Percentiles rank a stretch among this genome's conserved stretches.
Evolutionary conservation across 2,888 invertebrate genomes (phyloP).

Genomic region (Stomorhina lunata): DNA sequence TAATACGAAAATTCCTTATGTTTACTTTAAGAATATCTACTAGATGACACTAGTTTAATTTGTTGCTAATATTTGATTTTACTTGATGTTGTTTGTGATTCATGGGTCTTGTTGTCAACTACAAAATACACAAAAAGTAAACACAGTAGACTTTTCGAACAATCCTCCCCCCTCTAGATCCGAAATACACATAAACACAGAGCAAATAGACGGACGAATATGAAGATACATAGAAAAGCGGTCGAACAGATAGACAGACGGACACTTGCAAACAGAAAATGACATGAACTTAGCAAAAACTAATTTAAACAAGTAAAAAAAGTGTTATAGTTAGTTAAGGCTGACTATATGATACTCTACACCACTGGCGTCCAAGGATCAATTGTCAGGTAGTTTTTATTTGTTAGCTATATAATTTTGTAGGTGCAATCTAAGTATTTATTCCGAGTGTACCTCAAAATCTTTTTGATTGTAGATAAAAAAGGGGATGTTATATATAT

Average conservation of each 20-base stretch:
- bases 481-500: too few relatives aligned
- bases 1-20: neutral
- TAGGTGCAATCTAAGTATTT: too few relatives aligned
- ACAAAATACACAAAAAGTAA: constrained; percentile 25
- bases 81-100: constrained; percentile 12
- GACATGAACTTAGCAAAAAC: too few relatives aligned
- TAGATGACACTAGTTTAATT: neutral
- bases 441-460: too few relatives aligned
- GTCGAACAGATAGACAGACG: neutral
- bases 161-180: constrained; percentile 50
- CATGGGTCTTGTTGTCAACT: constrained; percentile 60
- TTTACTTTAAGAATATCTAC: neutral
- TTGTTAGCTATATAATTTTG: too few relatives aligned
- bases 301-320: too few relatives aligned
- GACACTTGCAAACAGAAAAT: neutral
- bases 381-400: too few relatives aligned
- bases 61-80: constrained; percentile 11
- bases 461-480: too few relatives aligned
- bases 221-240: neutral
- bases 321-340: too few relatives aligned
- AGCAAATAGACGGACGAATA: too few relatives aligned
- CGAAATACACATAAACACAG: constrained; percentile 23
- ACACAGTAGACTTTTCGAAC: constrained; percentile 44
- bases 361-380: too few relatives aligned
- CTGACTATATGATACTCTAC: too few relatives aligned